Conservation (phyloP, 2,888 invertebrate species). For the Plebejus melissa region DNA sequence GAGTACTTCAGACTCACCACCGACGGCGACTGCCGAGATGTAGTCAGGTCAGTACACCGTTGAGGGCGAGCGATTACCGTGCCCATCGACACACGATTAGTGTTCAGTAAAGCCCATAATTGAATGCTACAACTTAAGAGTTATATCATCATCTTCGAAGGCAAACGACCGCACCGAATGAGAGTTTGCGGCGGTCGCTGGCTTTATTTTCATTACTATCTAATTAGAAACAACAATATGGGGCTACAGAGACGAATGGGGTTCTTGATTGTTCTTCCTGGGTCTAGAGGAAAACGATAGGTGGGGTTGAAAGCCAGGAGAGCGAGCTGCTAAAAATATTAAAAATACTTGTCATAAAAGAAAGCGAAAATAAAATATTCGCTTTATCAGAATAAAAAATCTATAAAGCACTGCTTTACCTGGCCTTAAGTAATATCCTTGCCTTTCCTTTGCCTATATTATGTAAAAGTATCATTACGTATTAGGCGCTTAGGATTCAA, state of each 20-base stretch:
- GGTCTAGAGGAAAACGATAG: too few species aligned
- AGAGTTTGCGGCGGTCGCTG: too few species aligned
- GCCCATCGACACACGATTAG: neutral
- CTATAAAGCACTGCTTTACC: neutral
- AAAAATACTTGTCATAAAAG: too few species aligned
- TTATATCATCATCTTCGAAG: constrained; percentile 42
- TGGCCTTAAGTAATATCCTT: neutral
- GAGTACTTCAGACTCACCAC: constrained; percentile 93
- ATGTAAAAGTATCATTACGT: neutral
- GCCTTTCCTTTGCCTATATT: neutral
- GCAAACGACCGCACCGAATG: too few species aligned
- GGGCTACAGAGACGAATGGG: too few species aligned
- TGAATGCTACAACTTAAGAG: neutral
- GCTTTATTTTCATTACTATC: too few species aligned
- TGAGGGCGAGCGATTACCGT: neutral
- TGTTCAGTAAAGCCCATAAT: neutral
- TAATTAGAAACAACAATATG: too few species aligned
- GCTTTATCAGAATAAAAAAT: neutral
- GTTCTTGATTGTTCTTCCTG: too few species aligned
- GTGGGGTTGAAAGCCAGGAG: too few species aligned
- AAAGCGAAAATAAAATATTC: too few species aligned
- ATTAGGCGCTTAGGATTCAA: neutral
- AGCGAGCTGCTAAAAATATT: too few species aligned
- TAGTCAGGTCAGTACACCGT: constrained; percentile 85
- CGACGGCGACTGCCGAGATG: constrained; percentile 94